Percentiles rank a stretch among this genome's conserved stretches.
These are phyloP conservation scores for Zingel zingel DNA, from an alignment of 2,113 vertebrate species.

Conservation along the genomic window DNA sequence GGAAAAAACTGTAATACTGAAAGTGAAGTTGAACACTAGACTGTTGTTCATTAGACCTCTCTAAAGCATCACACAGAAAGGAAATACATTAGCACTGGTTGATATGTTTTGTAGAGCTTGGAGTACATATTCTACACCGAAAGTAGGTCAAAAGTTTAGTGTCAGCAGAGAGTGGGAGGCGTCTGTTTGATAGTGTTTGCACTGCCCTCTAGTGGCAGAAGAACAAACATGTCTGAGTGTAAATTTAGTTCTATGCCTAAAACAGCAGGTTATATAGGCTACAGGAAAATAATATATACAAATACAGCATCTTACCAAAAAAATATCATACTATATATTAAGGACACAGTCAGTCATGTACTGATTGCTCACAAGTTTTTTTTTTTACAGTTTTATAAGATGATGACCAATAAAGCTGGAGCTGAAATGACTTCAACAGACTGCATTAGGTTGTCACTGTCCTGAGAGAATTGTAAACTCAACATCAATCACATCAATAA, in stretches of 20 bases:
- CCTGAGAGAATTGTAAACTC: conserved; percentile 35
- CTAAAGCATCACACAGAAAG: background rate
- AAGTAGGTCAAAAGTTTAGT: conserved; percentile 41
- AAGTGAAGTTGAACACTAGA: background rate
- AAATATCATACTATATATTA: background rate
- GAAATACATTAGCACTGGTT: background rate
- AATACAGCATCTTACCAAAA: background rate
- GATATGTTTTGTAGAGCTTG: background rate
- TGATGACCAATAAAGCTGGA: background rate
- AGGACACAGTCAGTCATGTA: background rate
- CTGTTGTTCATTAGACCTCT: background rate
- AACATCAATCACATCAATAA: conserved; percentile 53
- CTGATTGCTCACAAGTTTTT: background rate
- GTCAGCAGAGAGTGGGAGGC: background rate
- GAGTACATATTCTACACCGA: background rate
- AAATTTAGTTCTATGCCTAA: background rate
- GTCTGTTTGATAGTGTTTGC: background rate
- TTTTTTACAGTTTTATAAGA: background rate
- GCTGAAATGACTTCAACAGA: conserved; percentile 23
- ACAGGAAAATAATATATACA: no score
- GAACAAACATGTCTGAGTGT: background rate
- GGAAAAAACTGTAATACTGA: background rate
- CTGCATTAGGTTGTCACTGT: conserved; percentile 14
- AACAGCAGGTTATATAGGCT: background rate
- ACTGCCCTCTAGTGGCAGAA: conserved; percentile 43